Percentiles rank a stretch among this genome's conserved stretches.
phyloP scores from a whole-genome alignment of 2,797 vertebrate species.

The Lates japonicus region DNA sequence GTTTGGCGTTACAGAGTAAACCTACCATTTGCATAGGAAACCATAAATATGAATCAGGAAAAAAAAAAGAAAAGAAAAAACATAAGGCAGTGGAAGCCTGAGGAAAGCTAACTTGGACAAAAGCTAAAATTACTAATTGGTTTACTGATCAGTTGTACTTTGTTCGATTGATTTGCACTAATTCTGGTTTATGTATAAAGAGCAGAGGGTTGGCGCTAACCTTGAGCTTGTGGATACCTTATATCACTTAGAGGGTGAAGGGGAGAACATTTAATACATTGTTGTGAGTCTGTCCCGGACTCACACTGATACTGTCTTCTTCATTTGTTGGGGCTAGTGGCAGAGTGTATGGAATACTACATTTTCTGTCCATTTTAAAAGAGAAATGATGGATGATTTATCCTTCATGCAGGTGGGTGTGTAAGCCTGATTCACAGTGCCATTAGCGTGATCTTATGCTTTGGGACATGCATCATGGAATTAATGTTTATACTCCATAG shows the following conservation, averaged over 20 bases:
- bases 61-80: conserved; percentile 7
- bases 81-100: conserved; percentile 52
- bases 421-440: conserved; percentile 70
- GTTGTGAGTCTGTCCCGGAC: conserved; percentile 86
- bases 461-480: conserved; percentile 54
- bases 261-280: conserved; percentile 89
- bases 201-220: conserved; percentile 97
- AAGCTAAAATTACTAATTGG: conserved; percentile 99
- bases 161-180: conserved; percentile 99
- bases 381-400: conserved; percentile 76
- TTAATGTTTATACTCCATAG: conserved; percentile 61
- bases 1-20: not conserved
- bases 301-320: conserved; percentile 83
- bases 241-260: conserved; percentile 90
- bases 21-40: conserved; percentile 1
- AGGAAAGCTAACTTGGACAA: conserved; percentile 91
- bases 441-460: conserved; percentile 74
- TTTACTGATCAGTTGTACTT: conserved; percentile 99
- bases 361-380: conserved; percentile 73
- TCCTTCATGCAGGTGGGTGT: conserved; percentile 71
- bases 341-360: conserved; percentile 71
- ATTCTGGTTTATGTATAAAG: conserved; percentile 96
- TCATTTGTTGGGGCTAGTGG: conserved; percentile 79
- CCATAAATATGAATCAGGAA: conserved; percentile 38
- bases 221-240: conserved; percentile 93